Base-by-base conservation (phyloP, 2,888 invertebrate species). In the Eupelmus urozonus region DNA sequence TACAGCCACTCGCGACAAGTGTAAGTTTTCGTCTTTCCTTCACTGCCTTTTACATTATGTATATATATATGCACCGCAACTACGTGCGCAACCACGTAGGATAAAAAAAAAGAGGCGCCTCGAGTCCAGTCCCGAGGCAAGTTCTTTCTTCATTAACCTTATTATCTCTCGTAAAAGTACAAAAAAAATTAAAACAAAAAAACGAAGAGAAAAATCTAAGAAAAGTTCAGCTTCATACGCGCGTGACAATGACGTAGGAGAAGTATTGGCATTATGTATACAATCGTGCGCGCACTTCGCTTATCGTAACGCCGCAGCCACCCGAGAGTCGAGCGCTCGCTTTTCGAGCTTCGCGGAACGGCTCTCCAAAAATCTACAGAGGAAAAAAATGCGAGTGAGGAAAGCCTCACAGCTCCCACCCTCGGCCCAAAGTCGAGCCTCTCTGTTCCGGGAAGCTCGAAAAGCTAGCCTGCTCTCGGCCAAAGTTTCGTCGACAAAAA, bases 1-100 rank as follows among this genome's bases (percentile, higher is more conserved):
- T 82, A 82, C 83, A 82, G 57, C 63, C 79, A 70, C 74, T 65
- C 42, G 63, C 42, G 70, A 57, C 65, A 60, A 79, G 59, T 60
- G 40, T 55, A 63, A 69, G 57, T 45, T 45, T 45, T 45, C 57
- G 11, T 60, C 7, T 23, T 49, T 55, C 34, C 20, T 49, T 23
- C 40, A 7, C 23, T 62, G n/a, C 16, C 11, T 27, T 25, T 51
- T 40, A 59, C 27, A n/a, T n/a, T n/a, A n/a, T n/a, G n/a, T n/a
- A n/a, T n/a, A n/a, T n/a, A n/a, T 40, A 55, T 78, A 72, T 77
- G 65, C 66, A 67, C 62, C 53, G 4, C 63, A 60, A 40, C 34
- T 51, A 55, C 42, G 45, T 55, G 20, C n/a, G 25, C 42, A n/a
- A n/a, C n/a, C n/a, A 40, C 45, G 42, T 25, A 66, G 18, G 25